Evolutionary conservation across 2,888 invertebrate species (phyloP).

Genomic region (Agrotis clavis): DNA sequence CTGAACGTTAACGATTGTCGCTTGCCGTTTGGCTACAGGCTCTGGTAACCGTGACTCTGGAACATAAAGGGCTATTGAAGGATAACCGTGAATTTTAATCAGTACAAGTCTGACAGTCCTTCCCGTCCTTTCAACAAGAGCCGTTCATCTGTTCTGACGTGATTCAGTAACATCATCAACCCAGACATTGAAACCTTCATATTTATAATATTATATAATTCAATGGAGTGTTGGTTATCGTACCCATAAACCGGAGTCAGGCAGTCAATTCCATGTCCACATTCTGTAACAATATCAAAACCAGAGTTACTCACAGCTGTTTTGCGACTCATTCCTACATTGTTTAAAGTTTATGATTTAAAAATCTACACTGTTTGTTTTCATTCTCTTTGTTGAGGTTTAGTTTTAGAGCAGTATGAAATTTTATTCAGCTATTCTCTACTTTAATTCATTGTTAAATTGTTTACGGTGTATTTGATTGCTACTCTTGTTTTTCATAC

Average conservation of each 20-base stretch:
- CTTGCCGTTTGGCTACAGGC: no score
- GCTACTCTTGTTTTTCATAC: neutral
- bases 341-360: slow-evolving; percentile 13
- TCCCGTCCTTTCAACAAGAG: no score
- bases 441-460: slow-evolving; percentile 28
- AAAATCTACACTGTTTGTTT: slow-evolving; percentile 15
- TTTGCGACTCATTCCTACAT: neutral
- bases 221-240: neutral
- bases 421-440: slow-evolving; percentile 17
- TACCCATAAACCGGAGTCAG: neutral
- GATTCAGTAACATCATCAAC: no score
- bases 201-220: no score
- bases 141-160: no score
- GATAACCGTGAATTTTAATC: no score
- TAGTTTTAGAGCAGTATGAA: slow-evolving; percentile 11
- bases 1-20: no score
- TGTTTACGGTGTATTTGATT: slow-evolving; percentile 25
- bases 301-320: neutral
- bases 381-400: slow-evolving; percentile 37
- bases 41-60: no score
- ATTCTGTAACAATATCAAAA: neutral
- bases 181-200: no score
- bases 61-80: no score
- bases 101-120: no score
- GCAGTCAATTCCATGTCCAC: no score